Evolutionary conservation across 1,140 invertebrate genomes (phyloP), one percentile per base, ranked within the genome.

Genomic region (Palaemon carinicauda): DNA sequence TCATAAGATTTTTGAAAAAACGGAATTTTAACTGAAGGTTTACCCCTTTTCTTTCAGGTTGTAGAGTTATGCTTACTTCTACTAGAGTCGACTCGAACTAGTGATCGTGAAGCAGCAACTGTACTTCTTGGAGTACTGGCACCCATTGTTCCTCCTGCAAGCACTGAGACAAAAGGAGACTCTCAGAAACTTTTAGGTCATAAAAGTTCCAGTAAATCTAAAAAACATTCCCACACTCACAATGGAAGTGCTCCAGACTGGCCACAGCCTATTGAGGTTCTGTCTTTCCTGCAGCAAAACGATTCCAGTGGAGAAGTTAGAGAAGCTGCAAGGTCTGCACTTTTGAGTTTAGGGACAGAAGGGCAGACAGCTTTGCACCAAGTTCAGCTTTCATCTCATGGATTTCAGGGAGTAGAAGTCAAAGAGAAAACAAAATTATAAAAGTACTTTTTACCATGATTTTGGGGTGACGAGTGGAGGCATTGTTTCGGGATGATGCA

Each of bases 381-480:
- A 82, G 90, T 91, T 50, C 91, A 92, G 87, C 90, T 92, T n/a
- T 90, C 91, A 14, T 90, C 90, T 29, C 91, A 92, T 87, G 92
- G 92, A 10, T 92, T 92, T 87, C 92, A 92, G 87, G 92, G 92
- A 51, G 69, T 92, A 17, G 90, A 91, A 65, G 90, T 92, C 31
- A 90, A 90, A 71, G 88, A 89, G 75, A 86, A 60, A 53, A 84
- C 79, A 21, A 89, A 87, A 50, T 17, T 83, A 69, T 84, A 75
- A 52, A 12, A 52, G 27, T 29, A 33, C 17, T 14, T 33, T 10
- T 51, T 24, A n/a, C 12, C 41, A 3, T 21, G 51, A 56, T 60
- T 77, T 15, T 24, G 50, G 21, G 50, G 29, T 41, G 41, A 41
- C 12, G 41, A 41, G 41, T 41, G 41, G 41, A 41, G 41, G 41